These are phyloP conservation scores for Dendrolimus kikuchii DNA, from an alignment of 1,140 invertebrate genomes.

Conservation along the genomic window DNA sequence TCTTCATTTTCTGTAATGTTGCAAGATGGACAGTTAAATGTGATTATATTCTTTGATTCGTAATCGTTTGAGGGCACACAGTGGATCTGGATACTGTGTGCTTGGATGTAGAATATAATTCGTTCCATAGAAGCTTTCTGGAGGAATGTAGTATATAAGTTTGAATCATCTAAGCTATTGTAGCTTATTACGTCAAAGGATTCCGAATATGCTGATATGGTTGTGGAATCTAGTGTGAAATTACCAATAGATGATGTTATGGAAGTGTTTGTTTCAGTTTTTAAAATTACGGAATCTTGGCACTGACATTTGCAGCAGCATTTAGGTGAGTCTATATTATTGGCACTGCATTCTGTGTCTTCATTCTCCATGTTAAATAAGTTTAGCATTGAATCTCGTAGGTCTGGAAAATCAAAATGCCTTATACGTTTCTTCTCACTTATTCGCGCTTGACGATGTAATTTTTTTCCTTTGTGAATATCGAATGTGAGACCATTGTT, in stretches of 20 bases:
- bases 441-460: slow-evolving; percentile 17
- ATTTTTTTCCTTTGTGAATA: slow-evolving; percentile 16
- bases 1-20: slow-evolving; percentile 40
- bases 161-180: slow-evolving; percentile 52
- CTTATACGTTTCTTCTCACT: slow-evolving; percentile 52
- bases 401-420: slow-evolving; percentile 55
- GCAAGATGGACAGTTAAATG: slow-evolving; percentile 47
- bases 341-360: slow-evolving; percentile 15
- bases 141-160: slow-evolving; percentile 35
- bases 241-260: slow-evolving; percentile 61
- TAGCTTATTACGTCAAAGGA: slow-evolving; percentile 55
- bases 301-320: slow-evolving; percentile 45
- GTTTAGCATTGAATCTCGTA: slow-evolving; percentile 45
- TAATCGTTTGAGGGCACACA: slow-evolving; percentile 24
- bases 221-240: slow-evolving; percentile 48
- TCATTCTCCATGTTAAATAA: slow-evolving; percentile 35
- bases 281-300: slow-evolving; percentile 36
- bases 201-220: slow-evolving; percentile 53
- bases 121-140: slow-evolving; percentile 55
- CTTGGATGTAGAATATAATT: slow-evolving; percentile 59
- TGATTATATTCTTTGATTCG: slow-evolving; percentile 35
- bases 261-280: slow-evolving; percentile 28
- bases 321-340: slow-evolving; percentile 27
- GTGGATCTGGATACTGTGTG: slow-evolving; percentile 50
- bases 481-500: slow-evolving; percentile 19